These are phyloP conservation scores for Pseudobourletiella spinata DNA, from an alignment of 1,140 invertebrate genomes.

Conservation along the genomic window DNA sequence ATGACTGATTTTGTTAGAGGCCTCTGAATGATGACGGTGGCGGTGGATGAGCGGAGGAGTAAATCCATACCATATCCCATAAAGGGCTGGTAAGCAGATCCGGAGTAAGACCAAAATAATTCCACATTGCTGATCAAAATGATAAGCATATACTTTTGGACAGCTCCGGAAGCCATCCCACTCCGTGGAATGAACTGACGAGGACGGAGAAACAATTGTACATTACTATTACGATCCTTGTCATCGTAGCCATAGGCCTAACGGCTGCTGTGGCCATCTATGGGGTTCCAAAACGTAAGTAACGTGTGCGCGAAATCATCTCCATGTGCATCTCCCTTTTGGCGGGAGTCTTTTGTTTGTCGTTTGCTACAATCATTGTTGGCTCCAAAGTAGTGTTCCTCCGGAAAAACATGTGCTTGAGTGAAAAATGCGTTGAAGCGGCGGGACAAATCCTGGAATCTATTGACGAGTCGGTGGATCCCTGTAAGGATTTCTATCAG, in stretches of 20 bases:
- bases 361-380: not conserved
- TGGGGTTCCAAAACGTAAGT: not conserved
- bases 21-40: not conserved
- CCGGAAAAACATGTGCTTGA: slow-evolving; percentile 8
- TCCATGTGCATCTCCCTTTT: not conserved
- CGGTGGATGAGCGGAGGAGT: not conserved
- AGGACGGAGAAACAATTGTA: not conserved
- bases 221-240: not conserved
- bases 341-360: not conserved
- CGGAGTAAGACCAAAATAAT: not conserved
- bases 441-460: slow-evolving; percentile 24
- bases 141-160: not conserved
- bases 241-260: not conserved
- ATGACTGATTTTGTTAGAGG: too few relatives aligned
- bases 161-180: not conserved
- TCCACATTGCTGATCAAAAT: not conserved
- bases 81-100: not conserved
- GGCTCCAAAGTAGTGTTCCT: not conserved
- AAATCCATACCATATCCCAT: not conserved
- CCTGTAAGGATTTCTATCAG: slow-evolving; percentile 41
- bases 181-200: not conserved
- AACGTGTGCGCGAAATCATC: not conserved
- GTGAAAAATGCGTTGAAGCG: slow-evolving; percentile 15
- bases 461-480: slow-evolving; percentile 32
- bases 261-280: not conserved